A percentile compares a stretch with the other conserved stretches of the same genome.
Conservation (phyloP, 2,113 vertebrate genomes). For the Hypocryptadius cinnamomeus region DNA sequence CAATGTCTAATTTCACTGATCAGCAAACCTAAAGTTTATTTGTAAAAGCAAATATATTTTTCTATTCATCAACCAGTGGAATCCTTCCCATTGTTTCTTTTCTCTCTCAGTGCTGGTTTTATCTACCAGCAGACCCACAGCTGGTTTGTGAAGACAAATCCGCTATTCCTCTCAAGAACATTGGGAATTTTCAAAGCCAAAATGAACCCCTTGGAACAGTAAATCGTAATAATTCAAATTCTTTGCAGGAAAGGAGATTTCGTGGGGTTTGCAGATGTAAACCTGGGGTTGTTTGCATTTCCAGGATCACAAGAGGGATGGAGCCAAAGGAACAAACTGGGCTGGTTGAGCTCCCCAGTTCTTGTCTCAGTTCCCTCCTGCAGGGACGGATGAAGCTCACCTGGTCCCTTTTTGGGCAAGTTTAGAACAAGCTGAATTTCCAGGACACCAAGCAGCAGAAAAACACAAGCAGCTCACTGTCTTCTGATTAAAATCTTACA, state of each 20-base stretch:
- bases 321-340: background rate
- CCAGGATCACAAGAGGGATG: background rate
- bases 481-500: background rate
- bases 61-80: no score
- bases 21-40: no score
- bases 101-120: no score
- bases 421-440: background rate
- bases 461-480: background rate
- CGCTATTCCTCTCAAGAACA: no score
- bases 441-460: background rate
- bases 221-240: background rate
- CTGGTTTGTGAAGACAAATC: no score
- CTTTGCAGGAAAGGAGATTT: background rate
- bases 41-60: no score
- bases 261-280: background rate
- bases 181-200: accelerated
- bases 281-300: background rate
- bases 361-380: background rate
- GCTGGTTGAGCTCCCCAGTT: background rate
- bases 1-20: no score
- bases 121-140: no score
- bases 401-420: background rate
- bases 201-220: background rate
- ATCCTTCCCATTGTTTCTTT: no score
- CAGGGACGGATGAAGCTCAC: background rate